Conservation (phyloP, 1,140 invertebrate species). For the Mactra quadrangularis region DNA sequence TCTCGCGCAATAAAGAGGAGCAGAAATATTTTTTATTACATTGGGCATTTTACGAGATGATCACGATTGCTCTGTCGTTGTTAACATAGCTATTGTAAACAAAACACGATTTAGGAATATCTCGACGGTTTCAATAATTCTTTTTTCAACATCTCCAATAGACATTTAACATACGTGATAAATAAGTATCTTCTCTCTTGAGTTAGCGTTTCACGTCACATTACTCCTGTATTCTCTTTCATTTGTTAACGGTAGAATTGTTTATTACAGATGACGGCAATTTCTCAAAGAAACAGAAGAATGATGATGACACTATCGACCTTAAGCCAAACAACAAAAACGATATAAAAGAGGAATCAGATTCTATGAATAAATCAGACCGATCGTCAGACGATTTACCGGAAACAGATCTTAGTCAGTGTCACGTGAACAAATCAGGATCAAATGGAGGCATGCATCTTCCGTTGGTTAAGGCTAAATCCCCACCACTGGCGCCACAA, state of each 20-base stretch:
- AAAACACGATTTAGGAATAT: too few relatives aligned
- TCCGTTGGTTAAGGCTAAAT: conserved; percentile 45
- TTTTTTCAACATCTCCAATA: too few relatives aligned
- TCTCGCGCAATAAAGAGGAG: conserved; percentile 30
- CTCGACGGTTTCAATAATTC: too few relatives aligned
- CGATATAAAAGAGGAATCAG: conserved; percentile 66
- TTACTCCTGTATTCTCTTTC: too few relatives aligned
- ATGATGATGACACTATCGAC: conserved; percentile 59
- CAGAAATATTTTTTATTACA: conserved; percentile 36
- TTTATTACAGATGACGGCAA: conserved; percentile 48
- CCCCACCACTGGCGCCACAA: conserved; percentile 41
- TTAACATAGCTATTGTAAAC: too few relatives aligned
- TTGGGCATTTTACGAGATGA: neutral
- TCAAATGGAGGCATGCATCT: conserved; percentile 51
- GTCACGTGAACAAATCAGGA: conserved; percentile 63
- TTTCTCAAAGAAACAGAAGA: conserved; percentile 68
- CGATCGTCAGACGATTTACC: conserved; percentile 61
- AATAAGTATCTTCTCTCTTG: too few relatives aligned
- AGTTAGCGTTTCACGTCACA: too few relatives aligned
- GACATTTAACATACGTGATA: too few relatives aligned
- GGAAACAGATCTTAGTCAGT: conserved; percentile 66
- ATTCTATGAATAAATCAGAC: conserved; percentile 58
- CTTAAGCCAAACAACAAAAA: conserved; percentile 58
- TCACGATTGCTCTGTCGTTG: too few relatives aligned
- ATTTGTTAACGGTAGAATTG: neutral